Evolutionary conservation across 2,113 vertebrate species (phyloP), one percentile per base, ranked within the genome.

Genomic region (Gallinago jamesoni): DNA sequence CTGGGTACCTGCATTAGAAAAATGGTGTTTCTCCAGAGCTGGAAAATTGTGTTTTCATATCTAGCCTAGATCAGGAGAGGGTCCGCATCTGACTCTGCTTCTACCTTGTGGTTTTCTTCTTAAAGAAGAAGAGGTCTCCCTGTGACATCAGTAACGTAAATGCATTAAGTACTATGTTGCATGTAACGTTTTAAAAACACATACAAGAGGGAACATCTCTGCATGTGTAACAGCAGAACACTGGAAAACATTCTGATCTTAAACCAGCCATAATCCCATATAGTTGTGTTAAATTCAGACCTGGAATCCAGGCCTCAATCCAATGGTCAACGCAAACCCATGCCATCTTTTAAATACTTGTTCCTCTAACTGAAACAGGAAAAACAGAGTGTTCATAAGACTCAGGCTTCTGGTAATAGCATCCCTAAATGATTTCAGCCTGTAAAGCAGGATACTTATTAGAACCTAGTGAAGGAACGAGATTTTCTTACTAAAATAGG

Each of bases 401-500:
- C 22, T 70, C 53, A 14, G 35, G 39, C 37, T 92, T 84, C 74
- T 85, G 74, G 53, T 69, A 96, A 92, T 3, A 81, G 37, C 81
- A 57, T 18, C 52, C 67, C 37, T 57, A 41, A 70, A 81, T 41
- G 1, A 48, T 73, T 83, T 55, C n/a, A 67, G 52, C 31, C 82
- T 90, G 37, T 69, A n/a, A 68, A 87, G 70, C 35, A 70, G 24
- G 47, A 48, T 37, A 74, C 30, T 74, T 48, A 64, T 20, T 80
- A 69, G 72, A 84, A 57, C 72, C n/a, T 63, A 76, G 63, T 31
- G 45, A 79, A 90, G 50, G 77, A 92, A 53, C 1, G 33, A 80
- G 25, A 60, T 75, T 85, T 66, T 86, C 48, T 82, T 95, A 74
- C 48, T 62, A 76, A 93, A 95, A 91, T 14, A 69, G 24, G 33